Conservation (phyloP, 1,140 invertebrate genomes). For the Drosophila mayri region DNA sequence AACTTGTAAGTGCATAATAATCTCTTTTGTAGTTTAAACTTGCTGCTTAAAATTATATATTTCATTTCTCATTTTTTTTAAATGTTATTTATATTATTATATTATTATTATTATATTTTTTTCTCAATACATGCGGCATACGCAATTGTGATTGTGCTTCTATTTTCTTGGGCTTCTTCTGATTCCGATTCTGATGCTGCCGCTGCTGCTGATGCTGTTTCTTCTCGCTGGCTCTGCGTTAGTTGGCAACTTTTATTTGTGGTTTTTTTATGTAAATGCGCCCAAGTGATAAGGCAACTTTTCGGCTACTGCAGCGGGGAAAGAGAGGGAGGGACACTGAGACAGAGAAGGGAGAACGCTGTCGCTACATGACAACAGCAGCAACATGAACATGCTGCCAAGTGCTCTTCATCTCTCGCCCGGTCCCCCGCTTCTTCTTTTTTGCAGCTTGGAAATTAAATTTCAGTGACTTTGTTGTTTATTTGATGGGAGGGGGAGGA, state of each 20-base stretch:
- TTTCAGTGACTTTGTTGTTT: conserved; percentile 83
- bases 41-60: neutral
- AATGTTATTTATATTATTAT: too few relatives aligned
- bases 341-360: conserved; percentile 45
- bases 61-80: neutral
- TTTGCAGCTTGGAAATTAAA: conserved; percentile 74
- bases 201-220: neutral
- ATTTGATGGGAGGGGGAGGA: conserved; percentile 42
- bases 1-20: too few relatives aligned
- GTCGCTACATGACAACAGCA: conserved; percentile 74
- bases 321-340: neutral
- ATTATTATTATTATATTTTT: neutral
- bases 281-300: conserved; percentile 83
- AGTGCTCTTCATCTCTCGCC: conserved; percentile 60
- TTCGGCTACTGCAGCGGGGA: conserved; percentile 66
- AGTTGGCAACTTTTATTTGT: conserved; percentile 83
- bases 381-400: conserved; percentile 82
- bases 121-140: conserved; percentile 2
- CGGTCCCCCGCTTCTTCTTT: conserved; percentile 16
- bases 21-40: neutral
- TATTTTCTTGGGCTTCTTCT: conserved; percentile 68
- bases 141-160: conserved; percentile 43
- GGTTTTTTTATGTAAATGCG: conserved; percentile 84
- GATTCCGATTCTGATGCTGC: conserved; percentile 50
- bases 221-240: conserved; percentile 63